phyloP scores from a whole-genome alignment of 2,888 invertebrate genomes.

The Therioaphis trifolii region DNA sequence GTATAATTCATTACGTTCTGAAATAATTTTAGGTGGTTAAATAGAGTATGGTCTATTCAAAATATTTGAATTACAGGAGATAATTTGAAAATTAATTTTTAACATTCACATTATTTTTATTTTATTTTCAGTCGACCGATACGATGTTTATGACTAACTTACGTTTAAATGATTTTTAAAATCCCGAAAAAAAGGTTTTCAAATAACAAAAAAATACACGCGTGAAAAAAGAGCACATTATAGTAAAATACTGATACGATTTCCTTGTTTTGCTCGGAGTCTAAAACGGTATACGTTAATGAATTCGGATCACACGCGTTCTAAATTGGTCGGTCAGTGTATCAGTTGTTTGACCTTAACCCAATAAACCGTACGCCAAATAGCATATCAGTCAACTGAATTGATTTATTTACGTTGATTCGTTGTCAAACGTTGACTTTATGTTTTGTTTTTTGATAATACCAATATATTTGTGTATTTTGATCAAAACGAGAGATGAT shows the following conservation, averaged over 20 bases:
- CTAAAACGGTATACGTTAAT: neutral
- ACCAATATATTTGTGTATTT: conserved; percentile 2
- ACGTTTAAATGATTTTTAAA: neutral
- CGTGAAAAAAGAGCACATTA: too few relatives aligned
- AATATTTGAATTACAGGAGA: too few relatives aligned
- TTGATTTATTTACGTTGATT: conserved; percentile 24
- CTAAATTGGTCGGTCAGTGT: neutral
- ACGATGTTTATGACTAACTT: too few relatives aligned
- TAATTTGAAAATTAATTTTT: too few relatives aligned
- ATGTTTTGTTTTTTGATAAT: neutral
- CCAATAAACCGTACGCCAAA: conserved; percentile 8
- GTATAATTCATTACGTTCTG: too few relatives aligned
- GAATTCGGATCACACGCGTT: neutral
- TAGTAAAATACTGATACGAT: too few relatives aligned
- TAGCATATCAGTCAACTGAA: neutral
- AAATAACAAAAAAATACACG: neutral
- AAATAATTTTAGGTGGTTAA: too few relatives aligned
- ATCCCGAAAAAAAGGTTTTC: neutral
- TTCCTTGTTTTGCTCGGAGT: neutral
- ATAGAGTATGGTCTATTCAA: too few relatives aligned
- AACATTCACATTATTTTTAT: too few relatives aligned
- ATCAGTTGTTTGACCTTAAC: conserved; percentile 22
- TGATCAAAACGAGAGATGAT: too few relatives aligned
- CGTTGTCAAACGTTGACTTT: neutral
- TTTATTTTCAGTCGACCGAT: neutral